phyloP scores from a whole-genome alignment of 1,140 invertebrate species.

The Zeugodacus cucurbitae region DNA sequence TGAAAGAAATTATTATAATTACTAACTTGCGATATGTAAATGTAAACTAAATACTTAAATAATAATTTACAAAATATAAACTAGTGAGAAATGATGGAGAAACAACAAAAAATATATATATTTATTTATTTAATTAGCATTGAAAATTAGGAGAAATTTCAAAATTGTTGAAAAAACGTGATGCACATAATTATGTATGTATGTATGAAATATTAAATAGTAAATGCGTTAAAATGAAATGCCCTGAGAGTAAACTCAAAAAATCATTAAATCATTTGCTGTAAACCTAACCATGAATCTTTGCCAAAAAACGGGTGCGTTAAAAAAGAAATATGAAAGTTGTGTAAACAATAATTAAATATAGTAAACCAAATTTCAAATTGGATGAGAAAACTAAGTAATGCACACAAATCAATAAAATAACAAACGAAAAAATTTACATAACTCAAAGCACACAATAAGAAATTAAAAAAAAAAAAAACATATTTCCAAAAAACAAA shows the following conservation, averaged over 20 bases:
- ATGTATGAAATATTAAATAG: background rate
- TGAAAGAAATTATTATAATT: background rate
- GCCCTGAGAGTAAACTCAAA: constrained; percentile 48
- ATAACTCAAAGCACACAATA: background rate
- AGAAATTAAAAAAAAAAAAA: background rate
- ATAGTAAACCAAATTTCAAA: background rate
- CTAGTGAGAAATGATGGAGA: background rate
- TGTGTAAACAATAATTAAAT: background rate
- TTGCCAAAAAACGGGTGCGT: constrained; percentile 25
- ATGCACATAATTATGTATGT: constrained; percentile 44
- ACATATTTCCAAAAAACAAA: background rate
- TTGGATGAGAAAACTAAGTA: background rate
- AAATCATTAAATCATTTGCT: constrained; percentile 46
- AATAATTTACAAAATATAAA: background rate
- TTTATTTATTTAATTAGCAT: background rate
- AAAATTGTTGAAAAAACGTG: constrained; percentile 41
- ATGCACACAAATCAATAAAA: background rate
- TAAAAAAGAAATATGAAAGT: background rate
- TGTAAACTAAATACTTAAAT: background rate
- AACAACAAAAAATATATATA: background rate
- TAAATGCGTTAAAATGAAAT: background rate
- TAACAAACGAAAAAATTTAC: background rate
- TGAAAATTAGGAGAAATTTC: background rate
- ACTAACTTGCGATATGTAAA: background rate
- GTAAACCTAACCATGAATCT: constrained; percentile 42